Evolutionary conservation across 2,797 vertebrate genomes (phyloP).

Genomic region (Sebastes iracundus): DNA sequence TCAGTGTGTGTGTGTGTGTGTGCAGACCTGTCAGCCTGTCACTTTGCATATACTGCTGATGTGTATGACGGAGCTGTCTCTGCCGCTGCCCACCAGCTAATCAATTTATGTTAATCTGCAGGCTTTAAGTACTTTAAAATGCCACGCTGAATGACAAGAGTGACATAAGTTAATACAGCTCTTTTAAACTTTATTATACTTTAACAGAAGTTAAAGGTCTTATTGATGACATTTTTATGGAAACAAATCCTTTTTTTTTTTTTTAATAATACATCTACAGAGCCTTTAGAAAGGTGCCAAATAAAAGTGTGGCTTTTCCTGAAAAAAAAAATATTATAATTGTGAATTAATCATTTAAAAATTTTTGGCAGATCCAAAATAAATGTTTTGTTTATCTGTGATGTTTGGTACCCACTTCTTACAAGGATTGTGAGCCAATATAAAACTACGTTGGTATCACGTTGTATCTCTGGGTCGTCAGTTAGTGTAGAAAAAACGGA

Average conservation of each 20-base stretch:
- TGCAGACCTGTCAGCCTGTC: conserved; percentile 69
- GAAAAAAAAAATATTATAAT: accelerated
- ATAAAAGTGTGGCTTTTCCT: accelerated
- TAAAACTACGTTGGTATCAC: too few relatives aligned
- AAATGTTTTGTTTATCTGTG: too few relatives aligned
- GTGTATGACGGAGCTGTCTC: conserved; percentile 68
- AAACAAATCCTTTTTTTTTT: too few relatives aligned
- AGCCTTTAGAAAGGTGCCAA: accelerated
- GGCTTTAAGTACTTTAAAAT: conserved; percentile 26
- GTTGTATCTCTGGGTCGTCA: too few relatives aligned
- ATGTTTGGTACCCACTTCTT: too few relatives aligned
- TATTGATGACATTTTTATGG: too few relatives aligned
- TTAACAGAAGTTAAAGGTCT: neutral
- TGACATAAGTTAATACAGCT: neutral
- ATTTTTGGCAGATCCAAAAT: accelerated
- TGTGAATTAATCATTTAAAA: too few relatives aligned
- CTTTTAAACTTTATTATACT: neutral
- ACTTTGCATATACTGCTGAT: conserved; percentile 73
- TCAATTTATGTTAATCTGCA: conserved; percentile 55
- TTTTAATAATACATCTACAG: too few relatives aligned
- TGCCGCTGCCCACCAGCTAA: conserved; percentile 41
- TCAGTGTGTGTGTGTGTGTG: conserved; percentile 48
- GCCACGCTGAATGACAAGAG: neutral
- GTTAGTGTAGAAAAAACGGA: too few relatives aligned
- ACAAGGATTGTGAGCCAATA: too few relatives aligned